phyloP scores from a whole-genome alignment of 2,113 vertebrate genomes.

The Platysteira castanea region DNA sequence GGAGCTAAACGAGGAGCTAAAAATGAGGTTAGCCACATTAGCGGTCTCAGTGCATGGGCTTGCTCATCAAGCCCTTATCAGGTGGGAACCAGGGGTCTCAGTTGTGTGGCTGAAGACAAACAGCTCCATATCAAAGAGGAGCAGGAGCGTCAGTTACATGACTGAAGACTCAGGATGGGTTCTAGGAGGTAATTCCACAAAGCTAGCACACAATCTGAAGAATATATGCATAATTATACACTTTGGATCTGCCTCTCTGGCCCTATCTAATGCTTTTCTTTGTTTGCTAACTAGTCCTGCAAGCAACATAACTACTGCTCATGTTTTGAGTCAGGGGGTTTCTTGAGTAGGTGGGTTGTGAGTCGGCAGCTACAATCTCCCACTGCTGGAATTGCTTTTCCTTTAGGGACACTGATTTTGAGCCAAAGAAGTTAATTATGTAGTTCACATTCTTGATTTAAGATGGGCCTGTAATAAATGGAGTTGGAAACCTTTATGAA shows the following conservation, averaged over 20 bases:
- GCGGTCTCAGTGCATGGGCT: neutral
- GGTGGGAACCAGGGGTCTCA: neutral
- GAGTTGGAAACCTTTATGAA: too few species aligned
- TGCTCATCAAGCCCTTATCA: neutral
- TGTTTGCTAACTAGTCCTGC: neutral
- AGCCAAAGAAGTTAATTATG: neutral
- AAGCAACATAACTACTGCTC: neutral
- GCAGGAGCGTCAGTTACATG: neutral
- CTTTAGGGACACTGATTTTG: neutral
- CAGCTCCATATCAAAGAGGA: neutral
- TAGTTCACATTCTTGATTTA: neutral
- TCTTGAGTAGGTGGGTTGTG: rapidly evolving
- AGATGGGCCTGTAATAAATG: neutral
- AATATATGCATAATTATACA: neutral
- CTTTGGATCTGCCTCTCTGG: neutral
- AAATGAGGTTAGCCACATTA: neutral
- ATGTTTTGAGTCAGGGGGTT: neutral
- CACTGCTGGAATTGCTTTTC: neutral
- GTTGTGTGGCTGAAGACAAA: neutral
- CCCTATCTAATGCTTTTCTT: neutral
- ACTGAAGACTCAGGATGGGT: neutral
- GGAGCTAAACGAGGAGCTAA: neutral
- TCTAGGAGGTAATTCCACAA: neutral
- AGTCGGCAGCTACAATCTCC: neutral
- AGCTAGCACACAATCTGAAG: neutral